These are phyloP conservation scores for Clamator glandarius DNA, from an alignment of 2,797 vertebrate genomes.

Conservation along the genomic window DNA sequence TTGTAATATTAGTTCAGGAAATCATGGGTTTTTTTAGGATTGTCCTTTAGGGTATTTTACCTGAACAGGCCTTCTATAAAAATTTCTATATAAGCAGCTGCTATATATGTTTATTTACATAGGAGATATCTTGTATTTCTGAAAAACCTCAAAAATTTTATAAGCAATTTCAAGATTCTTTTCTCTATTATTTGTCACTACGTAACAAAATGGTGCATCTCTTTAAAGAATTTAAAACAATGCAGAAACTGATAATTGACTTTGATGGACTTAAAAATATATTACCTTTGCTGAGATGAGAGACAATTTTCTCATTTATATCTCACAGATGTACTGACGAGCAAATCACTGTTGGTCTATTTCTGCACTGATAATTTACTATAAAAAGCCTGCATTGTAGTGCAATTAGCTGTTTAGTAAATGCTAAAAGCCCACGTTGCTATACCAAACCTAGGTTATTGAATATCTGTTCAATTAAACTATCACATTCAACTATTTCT, in stretches of 20 bases:
- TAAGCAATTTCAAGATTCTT: constrained; percentile 53
- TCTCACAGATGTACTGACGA: constrained; percentile 55
- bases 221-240: constrained; percentile 40
- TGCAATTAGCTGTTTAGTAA: constrained; percentile 74
- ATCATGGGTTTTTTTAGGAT: neutral
- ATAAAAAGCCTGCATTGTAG: constrained; percentile 54
- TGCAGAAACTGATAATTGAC: constrained; percentile 5
- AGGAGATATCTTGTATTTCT: neutral
- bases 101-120: neutral
- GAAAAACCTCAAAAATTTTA: constrained; percentile 7
- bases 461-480: constrained; percentile 66
- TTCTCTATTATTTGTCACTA: constrained; percentile 27
- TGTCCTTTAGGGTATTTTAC: neutral
- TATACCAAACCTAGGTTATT: constrained; percentile 30
- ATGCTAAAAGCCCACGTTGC: constrained; percentile 39
- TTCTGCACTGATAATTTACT: constrained; percentile 73
- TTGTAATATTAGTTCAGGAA: neutral
- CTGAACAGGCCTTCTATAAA: neutral
- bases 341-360: constrained; percentile 66
- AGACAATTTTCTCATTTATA: constrained; percentile 73
- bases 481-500: constrained; percentile 48
- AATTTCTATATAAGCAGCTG: neutral
- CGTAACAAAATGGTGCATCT: constrained; percentile 54
- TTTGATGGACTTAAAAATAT: too few relatives aligned
- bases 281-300: constrained; percentile 71